Evolutionary conservation across 1,140 invertebrate species (phyloP), one percentile per base, ranked within the genome.

Genomic region (Polypedilum pembai): DNA sequence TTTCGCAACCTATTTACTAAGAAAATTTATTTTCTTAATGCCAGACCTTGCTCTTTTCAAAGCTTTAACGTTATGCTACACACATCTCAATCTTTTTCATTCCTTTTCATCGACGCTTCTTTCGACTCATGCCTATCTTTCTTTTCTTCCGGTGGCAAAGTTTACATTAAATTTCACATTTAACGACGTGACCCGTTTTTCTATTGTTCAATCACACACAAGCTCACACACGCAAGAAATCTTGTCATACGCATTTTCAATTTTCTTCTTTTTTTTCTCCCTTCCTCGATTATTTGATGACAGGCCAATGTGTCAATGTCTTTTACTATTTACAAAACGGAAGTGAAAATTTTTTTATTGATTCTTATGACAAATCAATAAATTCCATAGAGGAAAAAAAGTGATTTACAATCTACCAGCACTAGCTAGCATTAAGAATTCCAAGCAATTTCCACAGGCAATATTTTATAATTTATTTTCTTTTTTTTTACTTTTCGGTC

Each of bases 271-370:
- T 33, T 33, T 33, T 33, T 33, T 5, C 5, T 33, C 5, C 5
- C 5, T 33, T 33, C 24, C 24, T 5, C 5, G 2, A 33, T 33
- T 33, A 33, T 33, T 56, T 56, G n/a, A n/a, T 4, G 45, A 56
- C 45, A 56, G 12, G 45, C 45, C 45, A n/a, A 56, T n/a, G 45
- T 56, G 45, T 56, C 45, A 56, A 56, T 56, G 45, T 56, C 41
- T 45, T 45, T 56, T 15, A 8, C 12, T n/a, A 56, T 12, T 4
- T 56, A n/a, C 45, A 33, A 5, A 33, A 33, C 5, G 45, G n/a
- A 56, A 56, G n/a, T 56, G 45, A 56, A 56, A 56, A n/a, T 56
- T 56, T 56, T 56, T 56, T 56, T 56, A 56, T 56, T 56, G n/a
- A n/a, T 56, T 56, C n/a, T 15, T 45, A n/a, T 56, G 45, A 56